These are phyloP conservation scores for Bombus haemorrhoidalis DNA, from an alignment of 1,140 invertebrate genomes.

Conservation along the genomic window DNA sequence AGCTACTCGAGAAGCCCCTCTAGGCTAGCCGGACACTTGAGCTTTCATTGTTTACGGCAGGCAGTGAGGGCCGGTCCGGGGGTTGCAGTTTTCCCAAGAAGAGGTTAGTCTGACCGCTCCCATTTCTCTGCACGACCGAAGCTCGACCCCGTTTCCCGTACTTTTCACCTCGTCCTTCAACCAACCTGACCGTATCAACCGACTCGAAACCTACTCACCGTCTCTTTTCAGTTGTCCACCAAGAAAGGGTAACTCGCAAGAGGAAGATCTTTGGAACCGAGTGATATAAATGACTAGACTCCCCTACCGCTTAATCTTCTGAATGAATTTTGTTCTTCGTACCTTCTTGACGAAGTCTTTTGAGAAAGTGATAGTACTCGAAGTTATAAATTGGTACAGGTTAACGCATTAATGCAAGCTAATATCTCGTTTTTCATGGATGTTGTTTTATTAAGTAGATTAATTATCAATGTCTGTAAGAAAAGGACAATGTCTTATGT, in stretches of 20 bases:
- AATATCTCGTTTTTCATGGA: neutral
- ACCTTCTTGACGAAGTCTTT: neutral
- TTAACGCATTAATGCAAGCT: neutral
- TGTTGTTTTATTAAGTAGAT: neutral
- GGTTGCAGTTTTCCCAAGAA: constrained; percentile 46
- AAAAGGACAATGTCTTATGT: neutral
- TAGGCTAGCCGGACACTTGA: constrained; percentile 70
- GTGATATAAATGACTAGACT: constrained; percentile 17
- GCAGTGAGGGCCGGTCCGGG: constrained; percentile 28
- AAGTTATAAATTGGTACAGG: neutral
- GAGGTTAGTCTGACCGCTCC: constrained; percentile 62
- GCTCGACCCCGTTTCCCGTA: constrained; percentile 59
- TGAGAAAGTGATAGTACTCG: neutral
- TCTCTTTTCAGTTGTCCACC: neutral
- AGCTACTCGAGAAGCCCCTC: constrained; percentile 50
- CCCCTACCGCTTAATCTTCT: neutral
- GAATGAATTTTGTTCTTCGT: neutral
- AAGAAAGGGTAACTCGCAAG: neutral
- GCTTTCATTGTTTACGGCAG: constrained; percentile 78
- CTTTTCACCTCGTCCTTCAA: constrained; percentile 59
- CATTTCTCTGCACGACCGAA: constrained; percentile 50
- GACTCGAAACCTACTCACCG: neutral
- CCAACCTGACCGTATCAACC: constrained; percentile 25
- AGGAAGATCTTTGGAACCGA: neutral
- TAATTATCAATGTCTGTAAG: neutral